These are phyloP conservation scores for Tachyglossus aculeatus DNA, from an alignment of 2,797 vertebrate genomes.

Conservation along the genomic window DNA sequence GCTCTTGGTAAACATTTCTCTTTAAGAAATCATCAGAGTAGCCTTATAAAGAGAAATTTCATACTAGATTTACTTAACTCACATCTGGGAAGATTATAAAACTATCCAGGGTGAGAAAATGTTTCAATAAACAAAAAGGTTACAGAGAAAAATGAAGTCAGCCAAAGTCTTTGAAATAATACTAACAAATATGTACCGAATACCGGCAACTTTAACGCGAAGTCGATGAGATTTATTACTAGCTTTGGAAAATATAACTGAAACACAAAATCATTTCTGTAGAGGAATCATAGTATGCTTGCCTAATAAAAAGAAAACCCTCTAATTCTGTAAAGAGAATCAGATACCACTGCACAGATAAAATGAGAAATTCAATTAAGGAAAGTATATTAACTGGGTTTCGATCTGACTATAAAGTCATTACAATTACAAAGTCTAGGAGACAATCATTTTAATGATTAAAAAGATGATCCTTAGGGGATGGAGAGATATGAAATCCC, in stretches of 20 bases:
- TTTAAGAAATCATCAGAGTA: constrained; percentile 34
- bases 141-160: constrained; percentile 3
- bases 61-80: constrained; percentile 24
- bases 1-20: constrained; percentile 22
- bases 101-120: constrained; percentile 14
- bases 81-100: constrained; percentile 28
- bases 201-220: background rate
- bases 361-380: constrained; percentile 23
- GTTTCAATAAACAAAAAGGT: constrained; percentile 11
- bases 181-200: constrained; percentile 6
- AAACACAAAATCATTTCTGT: constrained; percentile 17
- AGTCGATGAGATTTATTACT: background rate
- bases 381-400: constrained; percentile 9
- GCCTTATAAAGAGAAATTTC: constrained; percentile 16
- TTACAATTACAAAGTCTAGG: background rate
- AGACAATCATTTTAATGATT: constrained; percentile 14
- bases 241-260: constrained; percentile 27
- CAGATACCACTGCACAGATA: constrained; percentile 19
- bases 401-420: constrained; percentile 27
- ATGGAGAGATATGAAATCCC: constrained; percentile 18
- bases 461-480: background rate
- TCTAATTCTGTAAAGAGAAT: constrained; percentile 19
- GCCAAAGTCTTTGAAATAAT: constrained; percentile 21
- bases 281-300: constrained; percentile 5
- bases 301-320: constrained; percentile 14